A percentile compares a stretch with the other conserved stretches of the same genome.
phyloP scores from a whole-genome alignment of 2,113 vertebrate species.

The Ammodytes marinus region DNA sequence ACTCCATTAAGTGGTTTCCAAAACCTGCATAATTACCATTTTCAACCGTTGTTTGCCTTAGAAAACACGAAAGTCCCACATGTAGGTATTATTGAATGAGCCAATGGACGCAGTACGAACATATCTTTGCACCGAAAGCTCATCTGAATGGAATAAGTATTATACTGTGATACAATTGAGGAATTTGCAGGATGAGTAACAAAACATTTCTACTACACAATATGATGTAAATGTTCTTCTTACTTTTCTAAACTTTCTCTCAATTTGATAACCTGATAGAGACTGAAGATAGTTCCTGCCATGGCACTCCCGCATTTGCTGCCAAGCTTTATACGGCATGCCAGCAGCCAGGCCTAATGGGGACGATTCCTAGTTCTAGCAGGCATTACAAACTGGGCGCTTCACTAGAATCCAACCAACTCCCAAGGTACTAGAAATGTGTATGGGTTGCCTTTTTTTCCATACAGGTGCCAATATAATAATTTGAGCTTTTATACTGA shows the following conservation, averaged over 20 bases:
- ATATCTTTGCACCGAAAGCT: not conserved
- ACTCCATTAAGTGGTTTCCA: not conserved
- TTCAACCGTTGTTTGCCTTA: not conserved
- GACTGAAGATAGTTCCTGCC: slow-evolving; percentile 28
- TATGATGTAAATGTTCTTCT: not conserved
- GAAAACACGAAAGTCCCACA: slow-evolving; percentile 2
- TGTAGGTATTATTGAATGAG: not conserved
- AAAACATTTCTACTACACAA: not conserved
- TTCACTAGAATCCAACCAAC: not conserved
- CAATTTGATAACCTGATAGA: slow-evolving; percentile 17
- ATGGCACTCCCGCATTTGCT: not conserved
- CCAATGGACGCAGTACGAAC: not conserved
- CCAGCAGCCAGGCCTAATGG: slow-evolving; percentile 18
- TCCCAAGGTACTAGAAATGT: not conserved
- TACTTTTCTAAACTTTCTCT: not conserved
- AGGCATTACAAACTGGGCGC: slow-evolving; percentile 1
- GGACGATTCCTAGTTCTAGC: not conserved
- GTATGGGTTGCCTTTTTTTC: not conserved
- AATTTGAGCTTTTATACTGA: not conserved
- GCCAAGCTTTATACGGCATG: not conserved
- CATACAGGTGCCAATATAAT: not conserved
- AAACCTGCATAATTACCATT: not conserved
- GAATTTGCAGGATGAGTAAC: not conserved
- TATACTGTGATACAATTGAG: not conserved
- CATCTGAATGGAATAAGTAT: not conserved